These are phyloP conservation scores for Meghimatium bilineatum DNA, from an alignment of 2,888 invertebrate genomes.

Conservation along the genomic window DNA sequence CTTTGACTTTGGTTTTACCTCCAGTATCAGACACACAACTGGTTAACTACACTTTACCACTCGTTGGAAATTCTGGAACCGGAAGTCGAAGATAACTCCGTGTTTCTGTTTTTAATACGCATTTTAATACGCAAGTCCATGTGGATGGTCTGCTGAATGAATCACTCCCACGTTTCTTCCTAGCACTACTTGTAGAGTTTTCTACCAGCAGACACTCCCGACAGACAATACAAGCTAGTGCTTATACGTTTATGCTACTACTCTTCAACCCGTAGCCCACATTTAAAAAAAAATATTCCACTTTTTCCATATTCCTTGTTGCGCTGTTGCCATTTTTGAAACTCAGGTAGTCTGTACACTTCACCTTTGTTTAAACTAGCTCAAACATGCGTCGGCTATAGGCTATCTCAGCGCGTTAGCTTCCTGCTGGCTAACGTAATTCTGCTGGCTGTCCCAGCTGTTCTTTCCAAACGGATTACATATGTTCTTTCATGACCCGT, in stretches of 20 bases:
- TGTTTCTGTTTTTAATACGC: background rate
- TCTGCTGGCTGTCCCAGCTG: too few species aligned
- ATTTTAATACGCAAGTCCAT: background rate
- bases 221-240: background rate
- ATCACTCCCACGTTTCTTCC: background rate
- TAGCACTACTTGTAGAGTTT: background rate
- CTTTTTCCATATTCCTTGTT: slow-evolving; percentile 27
- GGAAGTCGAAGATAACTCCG: background rate
- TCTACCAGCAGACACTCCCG: background rate
- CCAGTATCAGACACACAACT: background rate
- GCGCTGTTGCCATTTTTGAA: slow-evolving; percentile 18
- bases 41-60: background rate
- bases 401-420: background rate
- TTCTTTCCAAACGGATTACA: background rate
- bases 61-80: background rate
- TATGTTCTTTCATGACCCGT: background rate
- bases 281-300: too few species aligned
- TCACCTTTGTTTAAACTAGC: background rate
- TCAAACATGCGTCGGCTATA: background rate
- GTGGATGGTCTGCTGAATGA: background rate
- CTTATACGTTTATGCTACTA: background rate
- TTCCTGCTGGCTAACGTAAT: background rate
- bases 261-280: background rate
- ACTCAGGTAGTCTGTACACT: slow-evolving; percentile 8
- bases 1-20: background rate